Conservation (phyloP, 2,888 invertebrate genomes). For the Endomychus coccineus region DNA sequence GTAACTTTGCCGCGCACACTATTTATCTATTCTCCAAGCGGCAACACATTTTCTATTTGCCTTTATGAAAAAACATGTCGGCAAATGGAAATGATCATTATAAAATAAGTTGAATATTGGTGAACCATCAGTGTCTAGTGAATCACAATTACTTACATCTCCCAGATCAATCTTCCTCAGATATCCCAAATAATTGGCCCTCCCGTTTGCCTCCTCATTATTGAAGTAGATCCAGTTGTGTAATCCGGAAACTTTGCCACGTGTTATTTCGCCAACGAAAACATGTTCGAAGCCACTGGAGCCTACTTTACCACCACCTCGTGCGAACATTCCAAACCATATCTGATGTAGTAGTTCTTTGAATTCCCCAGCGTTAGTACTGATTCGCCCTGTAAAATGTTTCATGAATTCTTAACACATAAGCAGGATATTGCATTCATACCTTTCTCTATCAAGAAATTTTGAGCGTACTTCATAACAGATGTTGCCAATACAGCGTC, state of each 20-base stretch:
- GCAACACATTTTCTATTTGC: too few relatives aligned
- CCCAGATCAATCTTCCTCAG: constrained; percentile 62
- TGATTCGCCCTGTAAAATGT: constrained; percentile 7
- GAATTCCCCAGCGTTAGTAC: constrained; percentile 48
- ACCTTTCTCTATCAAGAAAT: constrained; percentile 56
- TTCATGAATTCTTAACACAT: not conserved
- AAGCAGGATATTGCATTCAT: constrained; percentile 19
- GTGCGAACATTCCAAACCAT: constrained; percentile 78
- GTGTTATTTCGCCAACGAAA: constrained; percentile 80
- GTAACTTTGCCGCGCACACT: too few relatives aligned
- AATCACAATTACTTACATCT: constrained; percentile 51
- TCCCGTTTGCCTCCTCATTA: constrained; percentile 63
- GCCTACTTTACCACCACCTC: constrained; percentile 69
- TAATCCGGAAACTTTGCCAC: constrained; percentile 69
- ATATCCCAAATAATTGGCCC: constrained; percentile 73
- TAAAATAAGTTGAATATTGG: too few relatives aligned
- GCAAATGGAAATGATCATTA: too few relatives aligned
- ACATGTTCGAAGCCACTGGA: constrained; percentile 92
- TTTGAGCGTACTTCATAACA: constrained; percentile 65
- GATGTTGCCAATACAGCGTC: constrained; percentile 68
- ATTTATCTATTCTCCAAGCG: too few relatives aligned
- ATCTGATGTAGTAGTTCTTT: constrained; percentile 63
- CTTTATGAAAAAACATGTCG: too few relatives aligned
- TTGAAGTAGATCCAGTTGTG: constrained; percentile 89
- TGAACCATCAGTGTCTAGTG: too few relatives aligned